Percentiles rank a stretch among this genome's conserved stretches.
phyloP scores from a whole-genome alignment of 2,797 vertebrate genomes.

The Danio kyathit region DNA sequence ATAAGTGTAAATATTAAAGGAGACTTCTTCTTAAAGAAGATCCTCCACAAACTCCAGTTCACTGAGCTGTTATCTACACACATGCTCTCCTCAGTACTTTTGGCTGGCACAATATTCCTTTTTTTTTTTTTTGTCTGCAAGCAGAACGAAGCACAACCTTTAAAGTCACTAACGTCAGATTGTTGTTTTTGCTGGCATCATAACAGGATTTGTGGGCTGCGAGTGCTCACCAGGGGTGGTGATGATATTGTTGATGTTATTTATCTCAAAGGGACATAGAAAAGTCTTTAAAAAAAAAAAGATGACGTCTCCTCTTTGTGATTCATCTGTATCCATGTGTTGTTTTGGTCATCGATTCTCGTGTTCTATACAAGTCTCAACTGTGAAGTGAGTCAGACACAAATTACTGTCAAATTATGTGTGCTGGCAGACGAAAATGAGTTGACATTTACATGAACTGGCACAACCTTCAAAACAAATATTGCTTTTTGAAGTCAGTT shows the following conservation, averaged over 20 bases:
- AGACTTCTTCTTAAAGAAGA: not conserved
- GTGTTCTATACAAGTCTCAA: slow-evolving; percentile 37
- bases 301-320: slow-evolving; percentile 49
- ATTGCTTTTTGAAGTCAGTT: not conserved
- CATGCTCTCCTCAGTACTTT: not conserved
- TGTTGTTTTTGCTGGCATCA: slow-evolving; percentile 33
- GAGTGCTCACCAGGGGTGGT: slow-evolving; percentile 48
- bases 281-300: slow-evolving; percentile 26
- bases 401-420: slow-evolving; percentile 49
- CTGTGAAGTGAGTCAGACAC: slow-evolving; percentile 48
- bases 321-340: slow-evolving; percentile 55
- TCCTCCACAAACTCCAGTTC: not conserved
- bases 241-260: slow-evolving; percentile 54
- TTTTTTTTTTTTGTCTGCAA: not conserved
- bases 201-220: slow-evolving; percentile 48
- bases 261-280: slow-evolving; percentile 42
- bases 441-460: slow-evolving; percentile 53
- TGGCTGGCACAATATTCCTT: not conserved
- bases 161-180: not conserved
- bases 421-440: slow-evolving; percentile 43
- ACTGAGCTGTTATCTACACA: slow-evolving; percentile 3
- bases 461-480: slow-evolving; percentile 19
- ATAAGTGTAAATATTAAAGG: too few relatives aligned
- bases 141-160: slow-evolving; percentile 10
- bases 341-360: slow-evolving; percentile 53